Conservation (phyloP, 2,888 invertebrate species). For the Metallyticus violacea region DNA sequence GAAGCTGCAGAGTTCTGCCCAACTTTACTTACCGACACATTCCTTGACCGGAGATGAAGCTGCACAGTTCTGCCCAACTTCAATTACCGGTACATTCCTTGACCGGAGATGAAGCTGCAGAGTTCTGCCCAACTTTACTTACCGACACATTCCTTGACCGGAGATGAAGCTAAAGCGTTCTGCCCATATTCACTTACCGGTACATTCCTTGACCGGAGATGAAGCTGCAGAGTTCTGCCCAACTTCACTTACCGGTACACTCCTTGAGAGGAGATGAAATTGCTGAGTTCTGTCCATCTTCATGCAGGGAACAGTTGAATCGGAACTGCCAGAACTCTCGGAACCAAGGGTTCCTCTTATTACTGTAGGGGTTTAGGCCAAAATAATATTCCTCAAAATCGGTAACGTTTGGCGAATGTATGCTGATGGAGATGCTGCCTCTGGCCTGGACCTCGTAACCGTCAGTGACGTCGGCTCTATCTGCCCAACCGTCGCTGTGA, state of each 20-base stretch:
- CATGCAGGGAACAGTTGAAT: slow-evolving; percentile 59
- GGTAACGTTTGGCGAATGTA: slow-evolving; percentile 66
- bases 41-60: too few species aligned
- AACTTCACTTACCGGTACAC: neutral
- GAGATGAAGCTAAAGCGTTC: slow-evolving; percentile 25
- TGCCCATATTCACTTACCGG: slow-evolving; percentile 28
- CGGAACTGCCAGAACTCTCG: slow-evolving; percentile 73
- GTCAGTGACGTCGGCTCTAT: slow-evolving; percentile 69
- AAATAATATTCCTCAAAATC: slow-evolving; percentile 68
- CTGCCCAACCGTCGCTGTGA: slow-evolving; percentile 74
- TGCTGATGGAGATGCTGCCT: slow-evolving; percentile 70
- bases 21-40: too few species aligned
- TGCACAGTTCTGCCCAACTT: too few species aligned
- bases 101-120: too few species aligned
- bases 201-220: too few species aligned
- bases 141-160: too few species aligned
- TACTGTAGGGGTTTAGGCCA: slow-evolving; percentile 53
- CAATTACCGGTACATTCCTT: too few species aligned
- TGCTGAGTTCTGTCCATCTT: slow-evolving; percentile 12
- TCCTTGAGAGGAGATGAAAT: neutral
- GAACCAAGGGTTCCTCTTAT: slow-evolving; percentile 53
- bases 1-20: too few species aligned
- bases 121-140: too few species aligned
- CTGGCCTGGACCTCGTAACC: slow-evolving; percentile 62
- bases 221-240: too few species aligned